phyloP scores from a whole-genome alignment of 2,797 vertebrate genomes.

The Denticeps clupeoides region DNA sequence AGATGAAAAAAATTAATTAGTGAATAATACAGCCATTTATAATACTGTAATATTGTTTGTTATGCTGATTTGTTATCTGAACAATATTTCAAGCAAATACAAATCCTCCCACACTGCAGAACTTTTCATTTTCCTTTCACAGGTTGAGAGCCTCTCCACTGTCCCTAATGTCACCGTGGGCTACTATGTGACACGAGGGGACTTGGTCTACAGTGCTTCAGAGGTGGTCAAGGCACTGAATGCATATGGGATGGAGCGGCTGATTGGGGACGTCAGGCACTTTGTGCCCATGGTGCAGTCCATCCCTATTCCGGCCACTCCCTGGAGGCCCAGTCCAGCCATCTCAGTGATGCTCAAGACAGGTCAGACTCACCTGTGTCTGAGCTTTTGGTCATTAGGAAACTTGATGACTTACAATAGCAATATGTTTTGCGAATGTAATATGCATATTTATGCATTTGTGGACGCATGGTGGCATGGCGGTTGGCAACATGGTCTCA shows the following conservation, averaged over 20 bases:
- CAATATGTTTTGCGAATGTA: no score
- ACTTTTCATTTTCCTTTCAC: conserved; percentile 4
- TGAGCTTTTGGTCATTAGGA: not conserved
- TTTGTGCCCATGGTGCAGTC: conserved; percentile 79
- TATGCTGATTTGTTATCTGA: not conserved
- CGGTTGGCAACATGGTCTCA: no score
- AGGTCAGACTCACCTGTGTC: conserved; percentile 57
- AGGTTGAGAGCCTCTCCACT: conserved; percentile 67
- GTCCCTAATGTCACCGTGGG: conserved; percentile 81
- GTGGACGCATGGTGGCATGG: no score
- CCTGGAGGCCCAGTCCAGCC: conserved; percentile 72
- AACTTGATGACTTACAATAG: no score
- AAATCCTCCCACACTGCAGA: not conserved
- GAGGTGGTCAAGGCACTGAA: conserved; percentile 69
- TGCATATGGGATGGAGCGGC: conserved; percentile 70
- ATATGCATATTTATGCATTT: no score
- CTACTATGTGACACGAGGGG: conserved; percentile 75
- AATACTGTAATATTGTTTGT: not conserved
- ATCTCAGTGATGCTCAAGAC: conserved; percentile 83
- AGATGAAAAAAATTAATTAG: not conserved
- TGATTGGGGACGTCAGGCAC: conserved; percentile 79
- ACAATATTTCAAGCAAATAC: not conserved
- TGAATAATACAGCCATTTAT: not conserved
- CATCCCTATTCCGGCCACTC: conserved; percentile 67
- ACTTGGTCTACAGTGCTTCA: conserved; percentile 73